Evolutionary conservation across 2,888 invertebrate species (phyloP).

Genomic region (Linhomoeus sp.): DNA sequence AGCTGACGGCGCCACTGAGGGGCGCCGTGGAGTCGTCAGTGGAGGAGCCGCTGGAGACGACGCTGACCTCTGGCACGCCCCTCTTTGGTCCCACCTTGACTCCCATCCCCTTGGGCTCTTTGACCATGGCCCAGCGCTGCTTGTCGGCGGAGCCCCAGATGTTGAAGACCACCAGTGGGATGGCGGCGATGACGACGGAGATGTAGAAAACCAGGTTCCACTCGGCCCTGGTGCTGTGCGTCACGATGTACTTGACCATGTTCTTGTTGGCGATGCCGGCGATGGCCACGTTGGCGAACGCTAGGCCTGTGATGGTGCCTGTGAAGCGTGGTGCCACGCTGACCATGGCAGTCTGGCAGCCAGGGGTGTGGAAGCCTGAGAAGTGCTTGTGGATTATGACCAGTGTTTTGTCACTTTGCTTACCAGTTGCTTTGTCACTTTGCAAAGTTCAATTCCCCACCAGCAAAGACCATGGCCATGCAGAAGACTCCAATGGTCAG

Average conservation of each 20-base stretch:
- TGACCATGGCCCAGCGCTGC: conserved; percentile 5
- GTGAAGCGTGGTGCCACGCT: conserved; percentile 2
- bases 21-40: too few relatives aligned
- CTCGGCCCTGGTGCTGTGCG: neutral
- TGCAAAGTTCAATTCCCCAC: too few relatives aligned
- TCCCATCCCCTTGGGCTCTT: too few relatives aligned
- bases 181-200: neutral
- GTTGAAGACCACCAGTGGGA: conserved; percentile 4
- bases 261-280: neutral
- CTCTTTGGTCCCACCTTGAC: too few relatives aligned
- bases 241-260: neutral
- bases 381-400: too few relatives aligned
- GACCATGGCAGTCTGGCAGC: conserved; percentile 2
- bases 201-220: conserved; percentile 1
- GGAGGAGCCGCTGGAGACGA: too few relatives aligned
- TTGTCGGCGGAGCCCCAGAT: conserved; percentile 5
- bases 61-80: too few relatives aligned
- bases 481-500: too few relatives aligned
- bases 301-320: conserved; percentile 3
- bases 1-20: too few relatives aligned
- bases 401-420: too few relatives aligned
- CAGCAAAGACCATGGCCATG: too few relatives aligned
- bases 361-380: conserved; percentile 5
- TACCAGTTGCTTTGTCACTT: too few relatives aligned
- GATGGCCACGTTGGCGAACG: neutral